phyloP scores from a whole-genome alignment of 1,140 invertebrate genomes.

The Neodiprion pinetum region DNA sequence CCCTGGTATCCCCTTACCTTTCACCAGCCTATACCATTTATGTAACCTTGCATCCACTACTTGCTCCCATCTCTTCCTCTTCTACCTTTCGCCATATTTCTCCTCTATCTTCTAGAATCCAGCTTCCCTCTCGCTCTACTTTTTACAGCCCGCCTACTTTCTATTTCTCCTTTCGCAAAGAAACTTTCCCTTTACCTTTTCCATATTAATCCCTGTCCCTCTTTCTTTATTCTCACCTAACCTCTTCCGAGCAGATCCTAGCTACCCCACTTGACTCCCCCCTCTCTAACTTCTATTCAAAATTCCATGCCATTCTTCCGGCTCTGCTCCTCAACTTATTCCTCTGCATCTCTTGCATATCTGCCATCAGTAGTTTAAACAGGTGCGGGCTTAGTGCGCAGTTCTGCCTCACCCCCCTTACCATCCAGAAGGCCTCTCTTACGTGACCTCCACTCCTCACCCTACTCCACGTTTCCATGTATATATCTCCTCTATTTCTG shows the following conservation, averaged over 20 bases:
- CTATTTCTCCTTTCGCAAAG: no score
- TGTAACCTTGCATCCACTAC: no score
- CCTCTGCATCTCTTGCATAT: constrained; percentile 19
- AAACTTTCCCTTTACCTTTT: not conserved
- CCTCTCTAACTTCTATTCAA: constrained; percentile 16
- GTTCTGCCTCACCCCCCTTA: constrained; percentile 21
- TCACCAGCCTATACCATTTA: no score
- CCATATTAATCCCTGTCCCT: not conserved
- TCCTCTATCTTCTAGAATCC: constrained; percentile 16
- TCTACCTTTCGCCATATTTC: constrained; percentile 10
- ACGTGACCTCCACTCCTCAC: constrained; percentile 13
- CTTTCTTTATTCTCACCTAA: not conserved
- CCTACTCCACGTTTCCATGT: constrained; percentile 13
- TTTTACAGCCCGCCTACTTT: no score
- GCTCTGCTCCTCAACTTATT: constrained; percentile 7
- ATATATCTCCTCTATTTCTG: constrained; percentile 8
- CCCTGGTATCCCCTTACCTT: no score
- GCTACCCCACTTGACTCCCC: constrained; percentile 10
- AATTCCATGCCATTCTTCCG: constrained; percentile 19
- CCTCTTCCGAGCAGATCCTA: constrained; percentile 13
- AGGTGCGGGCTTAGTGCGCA: constrained; percentile 19
- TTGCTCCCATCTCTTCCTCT: not conserved
- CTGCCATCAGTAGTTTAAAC: constrained; percentile 18
- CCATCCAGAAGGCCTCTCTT: constrained; percentile 15
- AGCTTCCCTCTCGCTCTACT: no score